Evolutionary conservation across 1,140 invertebrate species (phyloP).

Genomic region (Drosophila pallidifrons): DNA sequence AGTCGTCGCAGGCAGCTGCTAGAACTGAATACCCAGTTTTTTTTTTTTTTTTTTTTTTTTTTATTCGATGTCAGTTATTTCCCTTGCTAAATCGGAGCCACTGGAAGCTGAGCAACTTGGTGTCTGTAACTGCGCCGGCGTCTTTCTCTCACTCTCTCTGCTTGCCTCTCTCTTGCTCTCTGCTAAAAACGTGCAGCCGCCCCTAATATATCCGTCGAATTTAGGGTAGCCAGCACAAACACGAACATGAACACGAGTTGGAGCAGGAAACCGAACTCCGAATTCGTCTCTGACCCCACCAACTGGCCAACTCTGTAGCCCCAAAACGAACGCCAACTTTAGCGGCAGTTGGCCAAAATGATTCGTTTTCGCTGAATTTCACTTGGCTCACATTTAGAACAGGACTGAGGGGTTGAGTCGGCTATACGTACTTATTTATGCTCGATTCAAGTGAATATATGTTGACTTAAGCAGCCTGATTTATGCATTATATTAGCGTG

Average conservation of each 20-base stretch:
- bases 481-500: constrained; percentile 80
- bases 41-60: constrained; percentile 62
- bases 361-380: constrained; percentile 77
- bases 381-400: constrained; percentile 58
- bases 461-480: constrained; percentile 75
- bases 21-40: constrained; percentile 51
- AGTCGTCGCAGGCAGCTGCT: constrained; percentile 40
- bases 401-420: neutral
- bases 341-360: constrained; percentile 54
- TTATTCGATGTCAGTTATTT: constrained; percentile 57
- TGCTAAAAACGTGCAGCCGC: constrained; percentile 25
- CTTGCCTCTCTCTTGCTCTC: neutral
- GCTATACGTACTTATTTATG: constrained; percentile 53
- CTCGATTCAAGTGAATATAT: constrained; percentile 64
- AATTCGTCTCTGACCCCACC: constrained; percentile 6
- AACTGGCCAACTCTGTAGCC: neutral
- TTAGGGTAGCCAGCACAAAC: constrained; percentile 11
- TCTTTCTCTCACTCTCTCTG: constrained; percentile 2
- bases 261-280: constrained; percentile 5
- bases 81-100: constrained; percentile 40
- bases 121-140: constrained; percentile 50
- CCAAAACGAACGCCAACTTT: constrained; percentile 6
- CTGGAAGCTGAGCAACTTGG: constrained; percentile 41
- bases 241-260: constrained; percentile 3
- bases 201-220: constrained; percentile 35